Evolutionary conservation across 1,140 invertebrate genomes (phyloP).

Genomic region (Spodoptera frugiperda): DNA sequence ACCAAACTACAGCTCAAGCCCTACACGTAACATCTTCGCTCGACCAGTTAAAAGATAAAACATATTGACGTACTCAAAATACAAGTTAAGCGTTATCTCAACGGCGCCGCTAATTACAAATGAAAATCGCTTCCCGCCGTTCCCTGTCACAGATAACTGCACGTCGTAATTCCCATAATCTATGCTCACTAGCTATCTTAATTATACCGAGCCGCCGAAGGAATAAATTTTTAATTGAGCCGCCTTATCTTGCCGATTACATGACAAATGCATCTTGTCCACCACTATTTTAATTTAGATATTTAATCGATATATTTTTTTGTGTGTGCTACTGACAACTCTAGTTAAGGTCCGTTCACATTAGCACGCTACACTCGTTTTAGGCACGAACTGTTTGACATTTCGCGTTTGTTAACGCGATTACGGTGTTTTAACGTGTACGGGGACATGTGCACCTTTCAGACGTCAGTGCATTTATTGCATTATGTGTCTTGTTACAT

Average conservation of each 20-base stretch:
- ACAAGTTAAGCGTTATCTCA: conserved; percentile 46
- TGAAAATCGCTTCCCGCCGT: conserved; percentile 75
- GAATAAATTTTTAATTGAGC: conserved; percentile 76
- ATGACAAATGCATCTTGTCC: conserved; percentile 72
- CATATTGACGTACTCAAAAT: conserved; percentile 48
- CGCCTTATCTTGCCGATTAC: conserved; percentile 65
- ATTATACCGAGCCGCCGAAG: conserved; percentile 63
- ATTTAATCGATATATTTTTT: conserved; percentile 45
- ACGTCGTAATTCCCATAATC: conserved; percentile 70
- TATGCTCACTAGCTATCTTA: conserved; percentile 72
- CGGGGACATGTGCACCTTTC: conserved; percentile 1
- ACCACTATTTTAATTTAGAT: conserved; percentile 66
- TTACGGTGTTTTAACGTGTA: conserved; percentile 38
- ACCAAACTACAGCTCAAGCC: conserved; percentile 3
- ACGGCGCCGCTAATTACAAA: conserved; percentile 73
- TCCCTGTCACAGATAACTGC: conserved; percentile 67
- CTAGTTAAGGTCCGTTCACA: conserved; percentile 40
- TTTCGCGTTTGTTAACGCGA: conserved; percentile 34
- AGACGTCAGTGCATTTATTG: background rate
- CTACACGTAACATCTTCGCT: conserved; percentile 20
- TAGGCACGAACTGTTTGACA: conserved; percentile 41
- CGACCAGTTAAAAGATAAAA: conserved; percentile 30
- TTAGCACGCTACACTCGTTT: conserved; percentile 45
- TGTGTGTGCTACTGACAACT: conserved; percentile 24
- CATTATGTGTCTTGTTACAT: background rate